Evolutionary conservation across 2,888 invertebrate genomes (phyloP).

Genomic region (Acleris literana): DNA sequence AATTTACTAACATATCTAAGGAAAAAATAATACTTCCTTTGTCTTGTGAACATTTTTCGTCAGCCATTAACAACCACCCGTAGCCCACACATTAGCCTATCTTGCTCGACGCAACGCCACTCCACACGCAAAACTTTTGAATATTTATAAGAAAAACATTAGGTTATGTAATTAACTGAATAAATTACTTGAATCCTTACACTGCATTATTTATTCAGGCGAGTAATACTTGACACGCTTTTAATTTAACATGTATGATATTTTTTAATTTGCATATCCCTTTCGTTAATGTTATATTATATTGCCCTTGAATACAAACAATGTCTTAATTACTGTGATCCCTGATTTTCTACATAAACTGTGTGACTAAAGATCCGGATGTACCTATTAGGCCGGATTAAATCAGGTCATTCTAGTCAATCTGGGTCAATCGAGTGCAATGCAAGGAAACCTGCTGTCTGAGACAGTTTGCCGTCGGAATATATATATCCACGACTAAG

Average conservation of each 20-base stretch:
- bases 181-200: slow-evolving; percentile 21
- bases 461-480: too few species aligned
- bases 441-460: too few species aligned
- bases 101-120: slow-evolving; percentile 44
- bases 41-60: slow-evolving; percentile 2
- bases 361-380: too few species aligned
- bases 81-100: slow-evolving; percentile 41
- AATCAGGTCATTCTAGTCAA: too few species aligned
- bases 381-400: too few species aligned
- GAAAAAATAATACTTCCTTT: slow-evolving; percentile 3
- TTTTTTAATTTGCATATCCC: too few species aligned
- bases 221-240: slow-evolving; percentile 18
- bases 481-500: too few species aligned
- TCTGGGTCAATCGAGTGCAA: too few species aligned
- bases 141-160: slow-evolving; percentile 56
- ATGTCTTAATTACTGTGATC: too few species aligned
- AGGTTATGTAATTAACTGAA: slow-evolving; percentile 51
- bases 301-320: too few species aligned
- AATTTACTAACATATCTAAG: background rate
- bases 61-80: slow-evolving; percentile 19
- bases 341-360: too few species aligned
- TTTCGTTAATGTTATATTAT: too few species aligned
- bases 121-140: slow-evolving; percentile 58
- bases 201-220: background rate
- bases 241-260: background rate